Conservation (phyloP, 1,140 invertebrate species). For the Macrobrachium rosenbergii region DNA sequence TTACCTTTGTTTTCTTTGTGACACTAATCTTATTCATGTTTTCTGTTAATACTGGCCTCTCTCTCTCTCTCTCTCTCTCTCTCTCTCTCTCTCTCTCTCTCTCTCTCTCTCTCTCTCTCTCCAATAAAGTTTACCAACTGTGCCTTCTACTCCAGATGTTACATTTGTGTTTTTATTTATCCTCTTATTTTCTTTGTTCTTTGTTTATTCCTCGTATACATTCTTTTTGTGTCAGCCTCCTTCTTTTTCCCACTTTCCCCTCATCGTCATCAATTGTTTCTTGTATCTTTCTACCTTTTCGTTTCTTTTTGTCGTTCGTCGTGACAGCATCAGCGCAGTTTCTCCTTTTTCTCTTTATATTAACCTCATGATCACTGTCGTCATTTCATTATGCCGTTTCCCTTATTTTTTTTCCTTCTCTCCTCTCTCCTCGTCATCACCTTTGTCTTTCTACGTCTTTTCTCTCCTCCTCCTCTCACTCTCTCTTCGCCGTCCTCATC, state of each 20-base stretch:
- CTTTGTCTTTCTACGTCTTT: background rate
- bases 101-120: conserved; percentile 3
- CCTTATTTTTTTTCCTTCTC: no score
- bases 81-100: conserved; percentile 5
- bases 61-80: background rate
- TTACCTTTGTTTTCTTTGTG: background rate
- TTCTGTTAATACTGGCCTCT: background rate
- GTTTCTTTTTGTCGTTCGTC: background rate
- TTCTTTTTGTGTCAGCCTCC: background rate
- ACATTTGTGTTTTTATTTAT: no score
- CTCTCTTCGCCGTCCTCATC: background rate
- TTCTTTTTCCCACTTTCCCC: background rate
- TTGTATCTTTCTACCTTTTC: background rate
- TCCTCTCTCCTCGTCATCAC: background rate
- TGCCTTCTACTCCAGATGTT: background rate
- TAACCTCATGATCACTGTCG: background rate
- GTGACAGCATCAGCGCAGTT: no score
- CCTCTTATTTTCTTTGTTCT: background rate
- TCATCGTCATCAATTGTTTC: background rate
- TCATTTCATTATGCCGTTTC: background rate
- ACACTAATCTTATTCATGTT: background rate
- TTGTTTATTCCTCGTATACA: background rate
- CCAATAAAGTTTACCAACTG: background rate
- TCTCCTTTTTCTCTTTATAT: no score
- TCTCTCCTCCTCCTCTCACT: background rate